Evolutionary conservation across 1,140 invertebrate genomes (phyloP).

Genomic region (Pogonognathellus flavescens): DNA sequence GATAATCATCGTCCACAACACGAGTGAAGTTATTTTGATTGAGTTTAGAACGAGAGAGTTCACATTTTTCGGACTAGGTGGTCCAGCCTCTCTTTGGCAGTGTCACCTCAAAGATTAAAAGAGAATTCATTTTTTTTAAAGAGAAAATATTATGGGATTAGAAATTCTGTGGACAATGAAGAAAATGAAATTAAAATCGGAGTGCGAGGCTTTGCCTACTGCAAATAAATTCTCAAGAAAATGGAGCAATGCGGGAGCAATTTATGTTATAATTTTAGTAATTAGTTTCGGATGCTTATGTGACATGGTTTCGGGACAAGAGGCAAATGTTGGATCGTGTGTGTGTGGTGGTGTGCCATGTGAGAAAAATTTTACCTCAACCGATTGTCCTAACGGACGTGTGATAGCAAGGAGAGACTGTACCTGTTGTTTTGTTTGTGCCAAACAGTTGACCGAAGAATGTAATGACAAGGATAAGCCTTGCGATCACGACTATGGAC

Average conservation of each 20-base stretch:
- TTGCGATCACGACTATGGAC: slow-evolving; percentile 65
- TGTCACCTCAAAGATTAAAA: neutral
- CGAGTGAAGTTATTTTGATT: slow-evolving; percentile 35
- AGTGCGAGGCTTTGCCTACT: neutral
- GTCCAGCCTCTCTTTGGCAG: neutral
- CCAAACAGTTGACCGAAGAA: slow-evolving; percentile 67
- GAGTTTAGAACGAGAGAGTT: neutral
- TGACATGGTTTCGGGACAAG: slow-evolving; percentile 18
- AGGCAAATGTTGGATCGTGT: neutral
- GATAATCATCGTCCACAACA: slow-evolving; percentile 4
- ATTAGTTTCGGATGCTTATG: slow-evolving; percentile 30
- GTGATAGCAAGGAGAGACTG: slow-evolving; percentile 65
- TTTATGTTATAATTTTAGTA: slow-evolving; percentile 41
- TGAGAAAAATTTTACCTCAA: slow-evolving; percentile 64
- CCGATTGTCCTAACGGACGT: slow-evolving; percentile 65
- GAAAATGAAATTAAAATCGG: slow-evolving; percentile 41
- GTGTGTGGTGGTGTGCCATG: slow-evolving; percentile 63
- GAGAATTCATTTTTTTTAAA: neutral
- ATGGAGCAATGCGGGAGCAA: neutral
- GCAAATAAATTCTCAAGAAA: neutral
- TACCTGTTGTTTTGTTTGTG: slow-evolving; percentile 67
- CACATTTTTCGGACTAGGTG: neutral
- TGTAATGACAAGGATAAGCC: slow-evolving; percentile 65
- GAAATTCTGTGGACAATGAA: slow-evolving; percentile 29
- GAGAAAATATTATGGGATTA: slow-evolving; percentile 8